These are phyloP conservation scores for Phengaris alcon DNA, from an alignment of 2,888 invertebrate species.

Conservation along the genomic window DNA sequence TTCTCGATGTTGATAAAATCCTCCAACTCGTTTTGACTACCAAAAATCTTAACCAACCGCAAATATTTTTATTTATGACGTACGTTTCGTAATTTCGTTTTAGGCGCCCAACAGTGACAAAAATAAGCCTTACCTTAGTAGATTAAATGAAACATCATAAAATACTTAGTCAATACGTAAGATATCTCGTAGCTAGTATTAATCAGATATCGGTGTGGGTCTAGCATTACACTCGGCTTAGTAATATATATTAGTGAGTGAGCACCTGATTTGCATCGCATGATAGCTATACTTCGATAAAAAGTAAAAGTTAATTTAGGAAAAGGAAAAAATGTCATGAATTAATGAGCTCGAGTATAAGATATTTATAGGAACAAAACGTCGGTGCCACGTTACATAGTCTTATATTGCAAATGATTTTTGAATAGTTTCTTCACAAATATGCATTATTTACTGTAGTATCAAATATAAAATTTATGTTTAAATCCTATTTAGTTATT, in stretches of 20 bases:
- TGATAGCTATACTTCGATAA: slow-evolving; percentile 38
- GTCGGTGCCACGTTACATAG: slow-evolving; percentile 36
- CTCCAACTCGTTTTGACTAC: too few relatives aligned
- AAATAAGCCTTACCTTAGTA: background rate
- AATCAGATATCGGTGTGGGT: slow-evolving; percentile 22
- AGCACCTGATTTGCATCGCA: slow-evolving; percentile 36
- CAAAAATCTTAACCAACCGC: too few relatives aligned
- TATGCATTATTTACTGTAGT: too few relatives aligned
- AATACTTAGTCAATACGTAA: slow-evolving; percentile 14
- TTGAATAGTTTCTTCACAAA: too few relatives aligned
- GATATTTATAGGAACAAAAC: slow-evolving; percentile 37
- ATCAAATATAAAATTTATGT: too few relatives aligned
- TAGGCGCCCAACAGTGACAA: too few relatives aligned
- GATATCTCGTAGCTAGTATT: slow-evolving; percentile 1
- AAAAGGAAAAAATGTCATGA: slow-evolving; percentile 39
- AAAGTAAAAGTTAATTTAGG: slow-evolving; percentile 35
- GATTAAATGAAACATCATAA: background rate
- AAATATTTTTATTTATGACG: too few relatives aligned
- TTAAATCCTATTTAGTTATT: too few relatives aligned
- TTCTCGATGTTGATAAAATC: too few relatives aligned
- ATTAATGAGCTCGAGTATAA: slow-evolving; percentile 37
- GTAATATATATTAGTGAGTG: slow-evolving; percentile 30
- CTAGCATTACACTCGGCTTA: slow-evolving; percentile 28
- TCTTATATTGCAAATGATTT: slow-evolving; percentile 35
- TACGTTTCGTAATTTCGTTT: too few relatives aligned